Conservation (phyloP, 2,888 invertebrate genomes). For the Rhorus exstirpatorius region DNA sequence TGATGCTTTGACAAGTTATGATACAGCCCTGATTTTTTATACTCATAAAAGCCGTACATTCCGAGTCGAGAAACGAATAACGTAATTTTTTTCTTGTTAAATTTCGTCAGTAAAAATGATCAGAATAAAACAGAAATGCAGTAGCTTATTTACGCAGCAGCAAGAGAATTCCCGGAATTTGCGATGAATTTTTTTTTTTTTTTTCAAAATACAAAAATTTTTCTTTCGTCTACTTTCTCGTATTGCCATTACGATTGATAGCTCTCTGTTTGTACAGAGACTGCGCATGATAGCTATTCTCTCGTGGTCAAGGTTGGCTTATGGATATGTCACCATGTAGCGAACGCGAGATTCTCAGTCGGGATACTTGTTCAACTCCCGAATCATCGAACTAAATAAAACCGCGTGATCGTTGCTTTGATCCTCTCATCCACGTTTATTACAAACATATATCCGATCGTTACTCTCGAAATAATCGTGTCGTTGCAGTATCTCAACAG, state of each 20-base stretch:
- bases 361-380: neutral
- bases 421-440: slow-evolving; percentile 14
- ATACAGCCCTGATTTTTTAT: too few species aligned
- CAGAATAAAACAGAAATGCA: too few species aligned
- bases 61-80: too few species aligned
- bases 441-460: slow-evolving; percentile 20
- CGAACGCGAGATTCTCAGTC: neutral
- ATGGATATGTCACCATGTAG: neutral
- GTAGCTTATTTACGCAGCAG: too few species aligned
- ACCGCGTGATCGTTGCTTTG: slow-evolving; percentile 10
- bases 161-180: too few species aligned
- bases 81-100: too few species aligned
- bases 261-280: neutral
- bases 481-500: slow-evolving; percentile 28
- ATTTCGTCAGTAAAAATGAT: too few species aligned
- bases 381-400: slow-evolving; percentile 25
- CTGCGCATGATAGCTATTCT: slow-evolving; percentile 1
- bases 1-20: slow-evolving; percentile 28
- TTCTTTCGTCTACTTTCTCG: neutral
- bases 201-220: neutral
- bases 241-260: neutral
- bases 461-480: slow-evolving; percentile 9
- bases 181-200: too few species aligned
- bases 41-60: too few species aligned
- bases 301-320: neutral